These are phyloP conservation scores for Drosophila nannoptera DNA, from an alignment of 1,140 invertebrate species.

Conservation along the genomic window DNA sequence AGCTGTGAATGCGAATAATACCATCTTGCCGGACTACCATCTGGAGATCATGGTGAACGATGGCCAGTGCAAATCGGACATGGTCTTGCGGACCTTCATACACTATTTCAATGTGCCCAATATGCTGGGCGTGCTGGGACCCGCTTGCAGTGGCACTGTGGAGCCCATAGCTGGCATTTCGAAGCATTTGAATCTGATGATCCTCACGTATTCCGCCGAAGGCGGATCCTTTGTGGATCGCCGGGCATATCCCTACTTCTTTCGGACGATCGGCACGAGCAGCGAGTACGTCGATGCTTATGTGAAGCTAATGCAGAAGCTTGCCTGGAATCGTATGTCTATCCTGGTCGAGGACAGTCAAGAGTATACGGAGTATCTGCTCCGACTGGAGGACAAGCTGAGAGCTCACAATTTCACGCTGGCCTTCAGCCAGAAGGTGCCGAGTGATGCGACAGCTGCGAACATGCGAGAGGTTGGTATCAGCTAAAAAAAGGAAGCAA, in stretches of 20 bases:
- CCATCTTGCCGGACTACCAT: slow-evolving; percentile 83
- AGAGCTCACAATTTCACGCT: slow-evolving; percentile 83
- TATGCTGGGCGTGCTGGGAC: slow-evolving; percentile 88
- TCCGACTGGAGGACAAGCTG: slow-evolving; percentile 83
- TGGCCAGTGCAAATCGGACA: slow-evolving; percentile 87
- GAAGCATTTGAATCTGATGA: slow-evolving; percentile 86
- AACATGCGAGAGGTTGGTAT: slow-evolving; percentile 80
- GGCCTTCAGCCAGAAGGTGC: slow-evolving; percentile 86
- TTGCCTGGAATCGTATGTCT: slow-evolving; percentile 86
- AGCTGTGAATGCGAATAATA: slow-evolving; percentile 83
- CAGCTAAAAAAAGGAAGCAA: not conserved
- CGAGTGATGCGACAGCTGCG: slow-evolving; percentile 79
- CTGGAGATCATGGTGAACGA: slow-evolving; percentile 83
- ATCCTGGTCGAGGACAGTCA: slow-evolving; percentile 89
- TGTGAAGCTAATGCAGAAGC: slow-evolving; percentile 73
- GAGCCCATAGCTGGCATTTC: slow-evolving; percentile 90
- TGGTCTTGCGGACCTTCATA: slow-evolving; percentile 89
- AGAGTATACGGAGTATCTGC: slow-evolving; percentile 90
- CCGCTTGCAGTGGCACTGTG: slow-evolving; percentile 91
- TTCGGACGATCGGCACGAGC: slow-evolving; percentile 90
- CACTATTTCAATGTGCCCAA: slow-evolving; percentile 82
- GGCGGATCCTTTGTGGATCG: slow-evolving; percentile 86
- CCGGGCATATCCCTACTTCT: slow-evolving; percentile 89
- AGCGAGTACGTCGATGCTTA: slow-evolving; percentile 82
- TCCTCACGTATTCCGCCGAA: slow-evolving; percentile 91